phyloP scores from a whole-genome alignment of 2,888 invertebrate genomes.

The Drosophila tripunctata region DNA sequence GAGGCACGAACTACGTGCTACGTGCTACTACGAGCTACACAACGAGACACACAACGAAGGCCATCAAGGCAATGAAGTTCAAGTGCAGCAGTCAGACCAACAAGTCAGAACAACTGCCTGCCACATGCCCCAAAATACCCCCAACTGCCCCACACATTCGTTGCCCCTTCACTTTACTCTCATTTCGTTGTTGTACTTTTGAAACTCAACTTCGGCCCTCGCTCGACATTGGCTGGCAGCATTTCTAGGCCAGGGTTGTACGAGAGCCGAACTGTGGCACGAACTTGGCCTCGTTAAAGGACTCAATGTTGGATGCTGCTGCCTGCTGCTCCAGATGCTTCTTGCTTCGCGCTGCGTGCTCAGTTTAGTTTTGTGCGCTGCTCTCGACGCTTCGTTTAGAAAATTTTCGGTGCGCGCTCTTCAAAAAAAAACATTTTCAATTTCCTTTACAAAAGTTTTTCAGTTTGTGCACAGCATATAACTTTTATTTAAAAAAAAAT shows the following conservation, averaged over 20 bases:
- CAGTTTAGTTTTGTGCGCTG: conserved; percentile 74
- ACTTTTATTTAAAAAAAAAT: conserved; percentile 28
- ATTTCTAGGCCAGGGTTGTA: conserved; percentile 77
- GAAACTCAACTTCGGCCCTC: conserved; percentile 42
- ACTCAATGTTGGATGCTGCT: conserved; percentile 44
- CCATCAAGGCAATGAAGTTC: conserved; percentile 72
- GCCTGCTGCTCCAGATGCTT: conserved; percentile 34
- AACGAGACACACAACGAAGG: conserved; percentile 40
- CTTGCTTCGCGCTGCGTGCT: conserved; percentile 50
- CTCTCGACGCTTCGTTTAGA: conserved; percentile 50
- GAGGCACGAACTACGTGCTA: background rate
- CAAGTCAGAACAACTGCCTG: conserved; percentile 37
- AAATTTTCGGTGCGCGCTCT: conserved; percentile 34
- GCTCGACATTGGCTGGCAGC: conserved; percentile 52
- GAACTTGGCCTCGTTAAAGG: conserved; percentile 50
- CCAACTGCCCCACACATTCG: conserved; percentile 21
- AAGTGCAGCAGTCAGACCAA: conserved; percentile 75
- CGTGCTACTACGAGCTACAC: too few relatives aligned
- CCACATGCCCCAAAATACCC: too few relatives aligned
- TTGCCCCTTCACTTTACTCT: background rate
- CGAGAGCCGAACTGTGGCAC: conserved; percentile 46
- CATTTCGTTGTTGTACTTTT: background rate
- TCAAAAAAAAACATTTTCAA: background rate
- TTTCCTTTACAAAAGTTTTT: conserved; percentile 21
- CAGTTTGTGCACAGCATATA: conserved; percentile 29